Evolutionary conservation across 2,113 vertebrate species (phyloP).

Genomic region (Podocnemis expansa): DNA sequence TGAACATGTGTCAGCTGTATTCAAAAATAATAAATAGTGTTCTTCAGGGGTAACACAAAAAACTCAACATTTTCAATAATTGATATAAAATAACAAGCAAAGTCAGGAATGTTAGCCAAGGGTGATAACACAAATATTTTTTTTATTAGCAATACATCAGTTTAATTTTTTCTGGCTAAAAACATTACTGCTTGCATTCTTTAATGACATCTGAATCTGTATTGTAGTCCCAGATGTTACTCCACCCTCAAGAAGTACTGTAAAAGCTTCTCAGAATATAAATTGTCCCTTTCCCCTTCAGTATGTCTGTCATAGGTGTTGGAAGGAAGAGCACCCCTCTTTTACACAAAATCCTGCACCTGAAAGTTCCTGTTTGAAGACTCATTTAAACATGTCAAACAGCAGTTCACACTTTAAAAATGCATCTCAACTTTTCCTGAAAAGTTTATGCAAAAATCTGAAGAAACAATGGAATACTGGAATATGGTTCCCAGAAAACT

Average conservation of each 20-base stretch:
- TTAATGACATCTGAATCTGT: not conserved
- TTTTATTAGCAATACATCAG: slow-evolving; percentile 2
- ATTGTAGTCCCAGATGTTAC: not conserved
- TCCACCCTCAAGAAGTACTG: slow-evolving; percentile 22
- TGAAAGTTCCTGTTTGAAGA: not conserved
- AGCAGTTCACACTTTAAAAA: not conserved
- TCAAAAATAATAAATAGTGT: slow-evolving; percentile 12
- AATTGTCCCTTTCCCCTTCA: not conserved
- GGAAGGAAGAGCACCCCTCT: not conserved
- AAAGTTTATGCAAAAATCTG: not conserved
- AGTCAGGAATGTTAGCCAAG: slow-evolving; percentile 8
- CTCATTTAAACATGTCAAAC: not conserved
- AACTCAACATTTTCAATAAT: slow-evolving; percentile 10
- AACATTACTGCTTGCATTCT: slow-evolving; percentile 9
- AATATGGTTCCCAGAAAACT: slow-evolving; percentile 15
- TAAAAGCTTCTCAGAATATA: slow-evolving; percentile 3
- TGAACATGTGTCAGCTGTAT: slow-evolving; percentile 17
- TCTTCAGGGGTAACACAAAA: slow-evolving; percentile 36
- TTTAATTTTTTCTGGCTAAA: not conserved
- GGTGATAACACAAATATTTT: slow-evolving; percentile 45
- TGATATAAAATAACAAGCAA: slow-evolving; percentile 26
- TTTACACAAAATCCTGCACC: not conserved
- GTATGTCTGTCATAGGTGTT: not conserved
- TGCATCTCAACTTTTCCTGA: not conserved
- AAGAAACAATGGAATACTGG: not conserved